Percentiles rank a stretch among this genome's conserved stretches.
Evolutionary conservation across 1,140 invertebrate species (phyloP).

Genomic region (Orussus abietinus): DNA sequence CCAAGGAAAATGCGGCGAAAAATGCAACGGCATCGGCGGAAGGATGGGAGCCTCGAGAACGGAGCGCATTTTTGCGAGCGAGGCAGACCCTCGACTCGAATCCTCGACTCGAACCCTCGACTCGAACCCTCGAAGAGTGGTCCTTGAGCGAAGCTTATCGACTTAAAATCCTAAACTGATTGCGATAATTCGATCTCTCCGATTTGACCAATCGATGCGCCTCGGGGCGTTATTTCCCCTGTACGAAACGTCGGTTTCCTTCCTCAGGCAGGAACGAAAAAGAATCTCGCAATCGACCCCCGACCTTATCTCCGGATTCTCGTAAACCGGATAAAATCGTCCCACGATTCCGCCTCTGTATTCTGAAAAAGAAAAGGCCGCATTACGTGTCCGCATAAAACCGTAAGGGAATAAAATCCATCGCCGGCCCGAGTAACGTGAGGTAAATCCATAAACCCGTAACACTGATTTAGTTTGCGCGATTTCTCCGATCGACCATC

Average conservation of each 20-base stretch:
- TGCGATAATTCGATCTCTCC: too few relatives aligned
- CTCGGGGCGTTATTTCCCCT: neutral
- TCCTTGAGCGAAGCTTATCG: neutral
- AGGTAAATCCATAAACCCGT: neutral
- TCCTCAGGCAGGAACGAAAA: neutral
- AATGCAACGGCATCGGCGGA: too few relatives aligned
- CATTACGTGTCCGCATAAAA: neutral
- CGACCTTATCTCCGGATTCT: too few relatives aligned
- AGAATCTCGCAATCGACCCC: too few relatives aligned
- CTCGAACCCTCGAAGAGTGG: neutral
- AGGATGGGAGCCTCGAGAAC: neutral
- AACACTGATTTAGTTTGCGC: neutral
- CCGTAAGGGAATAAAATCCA: neutral
- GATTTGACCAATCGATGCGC: neutral
- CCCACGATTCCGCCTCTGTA: neutral
- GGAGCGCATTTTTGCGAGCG: neutral
- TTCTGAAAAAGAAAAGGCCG: neutral
- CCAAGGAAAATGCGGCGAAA: too few relatives aligned
- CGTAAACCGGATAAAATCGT: too few relatives aligned
- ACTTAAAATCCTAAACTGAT: neutral
- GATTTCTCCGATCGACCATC: neutral
- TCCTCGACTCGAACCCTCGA: neutral
- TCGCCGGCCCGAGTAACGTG: neutral
- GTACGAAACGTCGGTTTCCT: neutral
- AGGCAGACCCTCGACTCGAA: neutral